Conservation (phyloP, 2,113 vertebrate species). For the Scopus umbretta region DNA sequence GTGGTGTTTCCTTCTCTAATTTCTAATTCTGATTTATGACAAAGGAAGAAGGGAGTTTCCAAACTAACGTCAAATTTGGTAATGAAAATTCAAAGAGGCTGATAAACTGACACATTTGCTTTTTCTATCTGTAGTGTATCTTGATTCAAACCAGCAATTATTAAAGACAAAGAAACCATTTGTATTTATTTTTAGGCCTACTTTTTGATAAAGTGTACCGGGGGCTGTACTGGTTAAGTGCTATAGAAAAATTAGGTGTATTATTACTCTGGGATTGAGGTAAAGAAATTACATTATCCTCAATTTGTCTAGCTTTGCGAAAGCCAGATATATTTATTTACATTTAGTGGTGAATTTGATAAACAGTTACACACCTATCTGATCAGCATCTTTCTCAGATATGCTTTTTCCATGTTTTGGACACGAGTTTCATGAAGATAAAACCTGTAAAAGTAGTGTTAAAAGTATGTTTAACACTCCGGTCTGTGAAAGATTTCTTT, state of each 20-base stretch:
- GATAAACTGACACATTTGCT: not conserved
- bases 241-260: not conserved
- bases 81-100: not conserved
- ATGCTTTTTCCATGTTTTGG: not conserved
- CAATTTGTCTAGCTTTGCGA: not conserved
- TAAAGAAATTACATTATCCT: not conserved
- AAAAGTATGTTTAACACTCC: not conserved
- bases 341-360: not conserved
- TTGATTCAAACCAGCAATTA: not conserved
- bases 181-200: not conserved
- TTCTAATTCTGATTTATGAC: not conserved
- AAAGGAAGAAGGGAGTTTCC: not conserved
- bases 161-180: not conserved
- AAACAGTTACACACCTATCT: not conserved
- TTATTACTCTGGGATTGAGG: not conserved
- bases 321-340: not conserved
- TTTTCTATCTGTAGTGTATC: not conserved
- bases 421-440: not conserved
- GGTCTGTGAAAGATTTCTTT: not conserved
- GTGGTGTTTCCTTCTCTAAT: not conserved
- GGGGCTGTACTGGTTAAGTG: not conserved
- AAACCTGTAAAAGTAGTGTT: not conserved
- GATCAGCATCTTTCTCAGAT: not conserved
- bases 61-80: not conserved
- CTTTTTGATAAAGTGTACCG: not conserved